Base-by-base conservation (phyloP, 2,113 vertebrate species). In the Brachyhypopomus gauderio region DNA sequence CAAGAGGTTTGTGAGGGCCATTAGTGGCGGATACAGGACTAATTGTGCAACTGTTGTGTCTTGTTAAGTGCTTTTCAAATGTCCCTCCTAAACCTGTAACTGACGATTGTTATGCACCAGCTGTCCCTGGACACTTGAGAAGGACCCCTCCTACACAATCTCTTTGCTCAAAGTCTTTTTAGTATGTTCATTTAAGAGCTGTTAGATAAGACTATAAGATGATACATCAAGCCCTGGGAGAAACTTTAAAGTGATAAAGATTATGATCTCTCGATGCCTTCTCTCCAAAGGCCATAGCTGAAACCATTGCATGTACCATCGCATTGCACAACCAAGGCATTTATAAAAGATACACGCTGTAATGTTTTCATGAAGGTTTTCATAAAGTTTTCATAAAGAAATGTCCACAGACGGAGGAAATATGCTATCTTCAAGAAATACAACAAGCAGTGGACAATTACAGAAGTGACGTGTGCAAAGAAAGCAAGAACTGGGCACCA, bases 11-110 rank as follows among this genome's bases (percentile, higher is more conserved):
- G 38, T n/a, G 62, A 62, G 56, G 56, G 34, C 52, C 58, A 70
- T 78, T 79, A 81, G 59, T 23, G 20, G 62, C 38, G 78, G 78
- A 62, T 75, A 25, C 64, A 41, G 34, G 62, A 23, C 75, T 83
- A 81, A 84, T 77, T 77, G 48, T n/a, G 36, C 70, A 83, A 78
- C 45, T 66, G 72, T 70, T 86, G 77, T 72, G 11, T 84, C 67
- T 8, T 60, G 70, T 76, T 80, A 69, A 80, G 63, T 72, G 66
- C 36, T 55, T 58, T 76, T 80, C 25, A 38, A 83, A 60, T 5
- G 14, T 70, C 41, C 4, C 66, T 22, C 48, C 75, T 25, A 25
- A 77, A 48, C 14, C 30, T 30, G 2, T 16, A 63, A n/a, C 36
- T 67, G 76, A 74, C 72, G 48, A 81, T 38, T 20, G 11, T 19